phyloP scores from a whole-genome alignment of 2,888 invertebrate genomes.

The Hoplodrina ambigua region DNA sequence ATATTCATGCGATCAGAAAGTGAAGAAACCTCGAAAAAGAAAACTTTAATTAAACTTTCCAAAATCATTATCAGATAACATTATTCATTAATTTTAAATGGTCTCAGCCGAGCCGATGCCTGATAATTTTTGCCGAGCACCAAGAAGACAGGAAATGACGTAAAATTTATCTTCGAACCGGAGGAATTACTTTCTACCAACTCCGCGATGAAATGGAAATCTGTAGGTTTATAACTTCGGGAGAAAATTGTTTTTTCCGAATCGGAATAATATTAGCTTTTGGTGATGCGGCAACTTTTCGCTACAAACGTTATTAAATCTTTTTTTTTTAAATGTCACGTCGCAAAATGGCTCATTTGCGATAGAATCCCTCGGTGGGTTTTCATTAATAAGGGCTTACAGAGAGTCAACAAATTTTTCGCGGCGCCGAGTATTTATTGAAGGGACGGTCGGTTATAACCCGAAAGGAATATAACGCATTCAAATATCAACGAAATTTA shows the following conservation, averaged over 20 bases:
- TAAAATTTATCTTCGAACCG: conserved; percentile 88
- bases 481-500: conserved; percentile 89
- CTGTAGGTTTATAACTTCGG: conserved; percentile 86
- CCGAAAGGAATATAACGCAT: conserved; percentile 86
- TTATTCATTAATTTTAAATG: conserved; percentile 90
- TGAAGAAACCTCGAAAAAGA: conserved; percentile 77
- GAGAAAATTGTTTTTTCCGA: conserved; percentile 85
- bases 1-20: conserved; percentile 86
- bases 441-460: conserved; percentile 79
- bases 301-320: conserved; percentile 78
- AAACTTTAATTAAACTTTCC: conserved; percentile 89
- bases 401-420: conserved; percentile 76
- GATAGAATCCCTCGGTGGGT: conserved; percentile 67
- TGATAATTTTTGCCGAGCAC: conserved; percentile 87
- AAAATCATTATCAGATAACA: conserved; percentile 90
- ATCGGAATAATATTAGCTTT: conserved; percentile 84
- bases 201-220: conserved; percentile 87
- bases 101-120: conserved; percentile 83
- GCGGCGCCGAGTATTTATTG: conserved; percentile 79
- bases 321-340: conserved; percentile 64
- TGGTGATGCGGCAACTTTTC: conserved; percentile 79
- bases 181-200: conserved; percentile 87
- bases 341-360: conserved; percentile 67
- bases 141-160: conserved; percentile 86
- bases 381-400: conserved; percentile 82